Percentiles rank a stretch among this genome's conserved stretches.
Conservation (phyloP, 2,797 vertebrate genomes). For the Artibeus jamaicensis region DNA sequence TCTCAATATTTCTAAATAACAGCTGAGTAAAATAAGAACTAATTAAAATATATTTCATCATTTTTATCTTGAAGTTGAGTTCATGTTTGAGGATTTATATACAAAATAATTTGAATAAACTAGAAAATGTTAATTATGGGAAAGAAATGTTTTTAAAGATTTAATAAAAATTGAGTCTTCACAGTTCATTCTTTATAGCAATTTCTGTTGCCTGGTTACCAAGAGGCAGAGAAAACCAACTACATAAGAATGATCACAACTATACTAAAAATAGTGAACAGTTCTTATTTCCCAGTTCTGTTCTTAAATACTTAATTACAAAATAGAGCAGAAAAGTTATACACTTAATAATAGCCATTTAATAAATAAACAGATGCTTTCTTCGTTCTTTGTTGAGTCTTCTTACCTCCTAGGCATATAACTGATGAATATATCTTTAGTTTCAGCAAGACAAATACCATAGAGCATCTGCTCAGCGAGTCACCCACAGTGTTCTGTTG, state of each 20-base stretch:
- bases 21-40: slow-evolving; percentile 13
- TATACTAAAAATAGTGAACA: slow-evolving; percentile 62
- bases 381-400: slow-evolving; percentile 6
- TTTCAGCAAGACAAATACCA: not conserved
- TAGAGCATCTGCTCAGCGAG: not conserved
- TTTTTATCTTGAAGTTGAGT: slow-evolving; percentile 39
- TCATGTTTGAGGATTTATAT: slow-evolving; percentile 20
- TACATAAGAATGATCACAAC: slow-evolving; percentile 52
- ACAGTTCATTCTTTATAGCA: slow-evolving; percentile 46
- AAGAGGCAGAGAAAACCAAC: slow-evolving; percentile 51
- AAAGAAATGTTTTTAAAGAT: slow-evolving; percentile 36
- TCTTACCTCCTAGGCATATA: not conserved
- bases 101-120: slow-evolving; percentile 28
- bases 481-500: not conserved
- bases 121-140: slow-evolving; percentile 46
- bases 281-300: slow-evolving; percentile 48
- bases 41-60: not conserved
- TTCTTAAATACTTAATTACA: slow-evolving; percentile 40
- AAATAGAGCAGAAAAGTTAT: slow-evolving; percentile 14
- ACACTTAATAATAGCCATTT: not conserved
- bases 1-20: not conserved
- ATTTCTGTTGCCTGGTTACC: slow-evolving; percentile 72
- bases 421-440: not conserved
- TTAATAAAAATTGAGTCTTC: slow-evolving; percentile 60
- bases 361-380: slow-evolving; percentile 40